Conservation (phyloP, 2,797 vertebrate genomes). For the Clarias platycephalus region DNA sequence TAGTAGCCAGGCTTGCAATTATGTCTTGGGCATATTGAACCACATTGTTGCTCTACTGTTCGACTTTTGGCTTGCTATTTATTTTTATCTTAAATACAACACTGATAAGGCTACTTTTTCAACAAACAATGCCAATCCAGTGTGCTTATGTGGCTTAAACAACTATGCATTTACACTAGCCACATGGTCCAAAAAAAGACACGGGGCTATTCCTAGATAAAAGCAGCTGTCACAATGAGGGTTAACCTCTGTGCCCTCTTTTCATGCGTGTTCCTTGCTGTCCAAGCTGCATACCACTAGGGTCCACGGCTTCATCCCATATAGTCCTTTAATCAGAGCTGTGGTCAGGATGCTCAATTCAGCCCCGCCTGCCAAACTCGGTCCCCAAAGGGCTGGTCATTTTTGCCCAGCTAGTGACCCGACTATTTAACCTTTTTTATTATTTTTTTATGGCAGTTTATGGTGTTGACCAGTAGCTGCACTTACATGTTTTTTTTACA, state of each 20-base stretch:
- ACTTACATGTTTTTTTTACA: background rate
- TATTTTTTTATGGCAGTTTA: background rate
- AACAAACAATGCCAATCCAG: background rate
- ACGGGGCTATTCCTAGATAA: slow-evolving; percentile 18
- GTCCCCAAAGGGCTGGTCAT: background rate
- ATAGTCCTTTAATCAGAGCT: slow-evolving; percentile 17
- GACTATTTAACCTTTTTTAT: background rate
- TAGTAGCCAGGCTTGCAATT: background rate
- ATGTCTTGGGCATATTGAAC: background rate
- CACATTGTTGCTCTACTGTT: background rate
- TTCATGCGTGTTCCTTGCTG: background rate
- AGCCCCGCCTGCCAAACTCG: background rate
- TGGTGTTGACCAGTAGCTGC: background rate
- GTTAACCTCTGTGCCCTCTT: slow-evolving; percentile 1
- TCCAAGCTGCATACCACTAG: slow-evolving; percentile 3
- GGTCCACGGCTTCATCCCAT: background rate
- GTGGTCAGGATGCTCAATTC: background rate
- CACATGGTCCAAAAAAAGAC: slow-evolving; percentile 33
- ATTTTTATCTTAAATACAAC: background rate
- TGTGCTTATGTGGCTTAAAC: background rate
- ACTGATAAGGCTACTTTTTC: background rate
- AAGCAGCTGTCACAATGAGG: slow-evolving; percentile 35
- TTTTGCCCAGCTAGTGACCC: background rate
- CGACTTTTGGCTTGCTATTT: background rate
- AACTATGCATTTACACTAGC: background rate